Conservation (phyloP, 1,140 invertebrate species). For the Araneus ventricosus region DNA sequence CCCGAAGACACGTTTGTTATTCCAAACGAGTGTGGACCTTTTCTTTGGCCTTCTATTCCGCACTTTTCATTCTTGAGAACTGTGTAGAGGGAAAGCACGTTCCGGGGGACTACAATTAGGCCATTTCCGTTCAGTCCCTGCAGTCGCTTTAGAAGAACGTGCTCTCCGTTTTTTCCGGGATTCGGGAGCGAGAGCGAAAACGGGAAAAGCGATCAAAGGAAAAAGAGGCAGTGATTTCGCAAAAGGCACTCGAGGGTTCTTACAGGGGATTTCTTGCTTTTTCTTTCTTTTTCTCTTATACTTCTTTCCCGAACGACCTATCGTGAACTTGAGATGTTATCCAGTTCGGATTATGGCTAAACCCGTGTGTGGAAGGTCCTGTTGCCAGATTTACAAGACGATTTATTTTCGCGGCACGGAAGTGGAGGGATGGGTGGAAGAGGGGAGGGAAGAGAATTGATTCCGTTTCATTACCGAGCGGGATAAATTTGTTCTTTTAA, state of each 20-base stretch:
- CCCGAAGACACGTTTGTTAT: conserved; percentile 67
- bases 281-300: neutral
- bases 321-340: conserved; percentile 48
- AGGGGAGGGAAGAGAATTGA: neutral
- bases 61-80: conserved; percentile 63
- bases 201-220: neutral
- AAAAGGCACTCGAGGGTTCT: neutral
- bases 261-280: conserved; percentile 40
- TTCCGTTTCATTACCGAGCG: neutral
- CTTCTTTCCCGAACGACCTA: neutral
- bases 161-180: neutral
- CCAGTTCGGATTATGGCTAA: conserved; percentile 18
- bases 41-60: conserved; percentile 38
- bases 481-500: neutral
- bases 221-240: conserved; percentile 49
- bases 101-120: conserved; percentile 62
- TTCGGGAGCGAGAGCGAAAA: neutral
- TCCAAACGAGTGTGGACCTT: conserved; percentile 56
- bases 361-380: conserved; percentile 14
- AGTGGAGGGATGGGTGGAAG: neutral
- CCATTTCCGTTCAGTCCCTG: conserved; percentile 54
- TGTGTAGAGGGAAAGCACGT: conserved; percentile 52
- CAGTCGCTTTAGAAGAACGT: conserved; percentile 26
- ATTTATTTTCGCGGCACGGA: conserved; percentile 12
- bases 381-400: conserved; percentile 44